Base-by-base conservation (phyloP, 2,797 vertebrate species). In the Xenentodon cancila region DNA sequence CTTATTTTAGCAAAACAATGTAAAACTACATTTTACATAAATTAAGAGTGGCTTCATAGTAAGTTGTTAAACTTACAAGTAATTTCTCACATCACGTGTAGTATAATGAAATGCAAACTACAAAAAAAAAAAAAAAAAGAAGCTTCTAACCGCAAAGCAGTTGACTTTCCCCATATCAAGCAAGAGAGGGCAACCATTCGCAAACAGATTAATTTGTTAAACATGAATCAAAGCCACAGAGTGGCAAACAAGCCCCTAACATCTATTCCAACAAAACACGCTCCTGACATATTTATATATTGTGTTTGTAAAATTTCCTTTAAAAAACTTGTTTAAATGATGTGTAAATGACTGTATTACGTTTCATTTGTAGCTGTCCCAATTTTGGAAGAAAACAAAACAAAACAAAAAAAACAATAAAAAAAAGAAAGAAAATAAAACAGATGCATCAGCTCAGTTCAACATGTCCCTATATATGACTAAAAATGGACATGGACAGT, bases 401-500 rank as follows among this genome's bases (percentile, higher is more conserved):
- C 25, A 25, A 25, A 30, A 30, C 3, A 3, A 30, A 30, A 30
- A 30, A 5, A 30, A 30, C 30, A 30, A 25, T 13, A 17, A 53
- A 58, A 70, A 21, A 57, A 47, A 19, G 9, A 46, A 7, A 30
- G 13, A 46, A 44, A 0, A 9, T 52, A 57, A 59, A 30, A 53
- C 3, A 68, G 42, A 56, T 19, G 30, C 40, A 72, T 68, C 22
- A 32, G 47, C 44, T 52, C 22, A 22, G 48, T 44, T 51, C 11
- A 50, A 45, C 30, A 49, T 59, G 40, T 45, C 42, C 53, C 51
- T 42, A 45, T 8, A 64, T 67, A 70, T 47, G 11, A 68, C 15
- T 32, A 4, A 9, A 45, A 68, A 45, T 12, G 18, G 21, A 68
- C 70, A 59, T 54, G n/a, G 4, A 48, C 20, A 27, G 5, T 25